Evolutionary conservation across 2,113 vertebrate species (phyloP).

Genomic region (Mirounga angustirostris): DNA sequence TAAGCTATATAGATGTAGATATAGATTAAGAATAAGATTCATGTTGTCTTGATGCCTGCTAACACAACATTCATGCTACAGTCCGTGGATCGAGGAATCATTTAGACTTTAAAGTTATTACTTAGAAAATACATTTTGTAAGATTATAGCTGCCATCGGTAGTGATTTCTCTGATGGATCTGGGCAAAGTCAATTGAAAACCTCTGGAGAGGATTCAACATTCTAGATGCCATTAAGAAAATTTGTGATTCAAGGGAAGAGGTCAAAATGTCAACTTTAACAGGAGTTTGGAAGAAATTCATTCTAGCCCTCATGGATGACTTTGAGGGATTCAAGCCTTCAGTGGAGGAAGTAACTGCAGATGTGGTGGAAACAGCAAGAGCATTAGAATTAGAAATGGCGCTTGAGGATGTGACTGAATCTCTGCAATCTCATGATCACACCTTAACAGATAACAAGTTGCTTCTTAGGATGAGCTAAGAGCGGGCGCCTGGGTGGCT

Average conservation of each 20-base stretch:
- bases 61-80: background rate
- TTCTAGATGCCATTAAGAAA: background rate
- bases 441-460: background rate
- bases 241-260: background rate
- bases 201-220: background rate
- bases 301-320: background rate
- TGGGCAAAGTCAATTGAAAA: background rate
- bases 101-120: background rate
- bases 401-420: background rate
- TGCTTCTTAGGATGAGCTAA: background rate
- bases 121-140: background rate
- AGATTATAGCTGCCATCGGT: background rate
- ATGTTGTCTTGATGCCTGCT: background rate
- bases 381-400: background rate
- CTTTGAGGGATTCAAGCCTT: background rate
- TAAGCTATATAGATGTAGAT: too few species aligned
- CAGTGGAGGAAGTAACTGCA: background rate
- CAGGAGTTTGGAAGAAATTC: background rate
- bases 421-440: background rate
- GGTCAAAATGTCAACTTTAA: background rate
- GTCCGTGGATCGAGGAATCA: background rate
- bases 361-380: background rate
- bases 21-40: background rate
- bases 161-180: background rate
- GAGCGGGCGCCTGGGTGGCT: background rate